Evolutionary conservation across 1,140 invertebrate species (phyloP), one percentile per base, ranked within the genome.

Genomic region (Brachionus rotundiformis): DNA sequence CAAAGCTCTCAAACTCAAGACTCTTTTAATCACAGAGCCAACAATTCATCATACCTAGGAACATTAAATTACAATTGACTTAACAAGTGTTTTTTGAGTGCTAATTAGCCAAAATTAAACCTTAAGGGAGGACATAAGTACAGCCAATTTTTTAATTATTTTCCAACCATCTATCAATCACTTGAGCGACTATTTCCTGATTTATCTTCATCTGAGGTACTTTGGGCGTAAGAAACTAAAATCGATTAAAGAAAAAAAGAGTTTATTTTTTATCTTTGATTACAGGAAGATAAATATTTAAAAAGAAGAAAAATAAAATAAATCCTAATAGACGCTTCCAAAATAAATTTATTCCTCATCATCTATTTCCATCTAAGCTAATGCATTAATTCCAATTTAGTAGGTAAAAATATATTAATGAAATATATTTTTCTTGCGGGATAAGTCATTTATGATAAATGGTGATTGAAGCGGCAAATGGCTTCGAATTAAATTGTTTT

Each of bases 391-490:
- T 39, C n/a, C n/a, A n/a, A n/a, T n/a, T n/a, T n/a, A n/a, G n/a
- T n/a, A n/a, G n/a, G n/a, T n/a, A n/a, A n/a, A n/a, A n/a, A n/a
- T n/a, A n/a, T n/a, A n/a, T n/a, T n/a, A 19, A 23, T 19, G 8
- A 54, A 19, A 54, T 54, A 19, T 54, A 54, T 54, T 54, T 54
- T 54, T 54, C 47, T 54, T 19, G 47, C 47, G 47, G 47, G 47
- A 54, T 54, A 54, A 54, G 47, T 54, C 19, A 54, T 54, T 54
- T 23, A 54, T 54, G 47, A 54, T 54, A 54, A 19, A 54, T 54
- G 47, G 47, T 8, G 47, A 54, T n/a, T 54, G 47, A 54, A 8
- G 47, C 47, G 36, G 36, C 36, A 39, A 39, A 39, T 39, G 13
- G 36, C 36, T 39, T 10, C 36, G 36, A 39, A 54, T 54, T 54